Conservation (phyloP, 2,797 vertebrate genomes). For the Sitta carolinensis region DNA sequence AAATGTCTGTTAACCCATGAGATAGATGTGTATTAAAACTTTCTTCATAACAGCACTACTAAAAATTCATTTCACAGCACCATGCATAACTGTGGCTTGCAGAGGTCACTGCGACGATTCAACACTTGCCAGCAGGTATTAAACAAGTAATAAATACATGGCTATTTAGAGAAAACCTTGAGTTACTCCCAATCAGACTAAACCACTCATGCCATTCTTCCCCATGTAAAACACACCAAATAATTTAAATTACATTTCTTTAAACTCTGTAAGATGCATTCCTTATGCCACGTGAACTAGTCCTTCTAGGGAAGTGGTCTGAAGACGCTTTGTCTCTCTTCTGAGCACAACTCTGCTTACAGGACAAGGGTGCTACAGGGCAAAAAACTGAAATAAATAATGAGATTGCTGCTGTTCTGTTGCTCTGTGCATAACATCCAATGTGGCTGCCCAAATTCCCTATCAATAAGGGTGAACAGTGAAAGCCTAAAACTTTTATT, state of each 20-base stretch:
- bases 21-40: conserved; percentile 29
- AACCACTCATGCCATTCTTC: conserved; percentile 4
- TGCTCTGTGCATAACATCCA: neutral
- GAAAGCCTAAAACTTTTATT: neutral
- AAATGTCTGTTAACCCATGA: conserved; percentile 5
- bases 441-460: neutral
- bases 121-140: conserved; percentile 23
- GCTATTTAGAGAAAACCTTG: conserved; percentile 1
- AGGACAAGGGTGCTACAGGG: neutral
- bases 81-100: neutral
- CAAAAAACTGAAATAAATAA: neutral
- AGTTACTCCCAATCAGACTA: conserved; percentile 14
- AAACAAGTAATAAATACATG: conserved; percentile 20
- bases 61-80: conserved; percentile 36
- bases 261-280: neutral
- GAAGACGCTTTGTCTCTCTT: neutral
- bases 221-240: conserved; percentile 8
- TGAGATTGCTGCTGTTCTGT: neutral
- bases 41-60: neutral
- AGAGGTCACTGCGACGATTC: conserved; percentile 23
- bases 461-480: neutral
- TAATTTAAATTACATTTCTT: neutral
- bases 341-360: neutral
- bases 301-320: neutral
- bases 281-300: neutral